Evolutionary conservation across 37 sponge, comb jelly and placozoan genomes (phyloP).

Genomic region (Geodia barretti): DNA sequence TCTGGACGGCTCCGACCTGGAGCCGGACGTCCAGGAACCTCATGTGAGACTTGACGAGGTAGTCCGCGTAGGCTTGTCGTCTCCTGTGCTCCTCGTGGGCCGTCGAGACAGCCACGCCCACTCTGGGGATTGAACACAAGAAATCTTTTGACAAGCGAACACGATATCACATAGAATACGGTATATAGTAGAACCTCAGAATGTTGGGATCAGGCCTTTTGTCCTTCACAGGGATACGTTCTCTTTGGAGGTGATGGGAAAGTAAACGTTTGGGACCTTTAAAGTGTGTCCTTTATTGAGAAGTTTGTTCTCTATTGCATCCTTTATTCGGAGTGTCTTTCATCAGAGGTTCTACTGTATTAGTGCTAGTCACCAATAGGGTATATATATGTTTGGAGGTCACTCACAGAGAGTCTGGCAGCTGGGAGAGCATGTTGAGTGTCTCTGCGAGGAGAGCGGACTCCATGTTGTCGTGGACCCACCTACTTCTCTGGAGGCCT

Average conservation of each 20-base stretch:
- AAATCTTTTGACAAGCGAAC: too few species aligned
- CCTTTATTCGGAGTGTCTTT: too few species aligned
- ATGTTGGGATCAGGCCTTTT: too few species aligned
- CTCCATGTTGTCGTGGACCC: conserved; percentile 35
- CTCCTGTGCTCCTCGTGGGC: conserved; percentile 36
- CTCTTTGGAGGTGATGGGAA: too few species aligned
- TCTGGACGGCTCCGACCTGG: conserved; percentile 39
- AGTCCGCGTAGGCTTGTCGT: conserved; percentile 40
- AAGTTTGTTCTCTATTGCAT: too few species aligned
- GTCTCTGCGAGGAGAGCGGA: conserved; percentile 28
- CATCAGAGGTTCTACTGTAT: too few species aligned
- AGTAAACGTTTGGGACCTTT: too few species aligned
- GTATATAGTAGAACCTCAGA: too few species aligned
- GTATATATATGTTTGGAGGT: conserved; percentile 1
- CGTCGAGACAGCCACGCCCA: conserved; percentile 24
- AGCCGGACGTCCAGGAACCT: conserved; percentile 51
- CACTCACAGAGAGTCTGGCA: conserved; percentile 48
- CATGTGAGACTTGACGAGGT: conserved; percentile 57
- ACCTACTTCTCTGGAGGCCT: conserved; percentile 24
- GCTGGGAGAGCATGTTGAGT: conserved; percentile 28
- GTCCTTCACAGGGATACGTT: too few species aligned
- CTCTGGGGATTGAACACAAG: conserved; percentile 16
- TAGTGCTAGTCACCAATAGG: too few species aligned
- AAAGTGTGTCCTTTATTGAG: too few species aligned
- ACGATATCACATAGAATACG: too few species aligned